Conservation (phyloP, 2,113 vertebrate genomes). For the Sarotherodon lohbergeri region DNA sequence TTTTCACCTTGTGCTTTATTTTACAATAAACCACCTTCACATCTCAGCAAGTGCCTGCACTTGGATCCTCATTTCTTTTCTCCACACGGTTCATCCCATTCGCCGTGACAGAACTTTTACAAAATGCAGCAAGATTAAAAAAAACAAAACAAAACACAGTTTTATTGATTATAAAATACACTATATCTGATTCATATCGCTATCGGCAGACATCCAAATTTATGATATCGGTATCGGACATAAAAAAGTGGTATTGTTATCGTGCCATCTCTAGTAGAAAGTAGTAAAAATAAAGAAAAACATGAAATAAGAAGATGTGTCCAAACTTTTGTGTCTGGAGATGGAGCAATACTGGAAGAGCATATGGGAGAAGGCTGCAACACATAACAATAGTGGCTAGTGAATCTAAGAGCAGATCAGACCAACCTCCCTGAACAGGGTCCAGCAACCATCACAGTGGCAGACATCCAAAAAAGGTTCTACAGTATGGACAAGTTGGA, state of each 20-base stretch:
- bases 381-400: background rate
- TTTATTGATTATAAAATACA: background rate
- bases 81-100: too few relatives aligned
- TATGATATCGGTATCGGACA: background rate
- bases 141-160: background rate
- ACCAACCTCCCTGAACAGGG: background rate
- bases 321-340: too few relatives aligned
- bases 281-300: background rate
- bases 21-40: too few relatives aligned
- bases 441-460: background rate
- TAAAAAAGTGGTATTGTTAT: background rate
- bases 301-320: too few relatives aligned
- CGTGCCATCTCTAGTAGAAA: background rate
- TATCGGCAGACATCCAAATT: background rate
- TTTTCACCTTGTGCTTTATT: too few relatives aligned
- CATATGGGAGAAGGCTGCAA: background rate
- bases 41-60: too few relatives aligned
- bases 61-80: too few relatives aligned
- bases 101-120: background rate
- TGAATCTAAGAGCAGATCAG: background rate
- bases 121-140: background rate
- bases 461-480: background rate
- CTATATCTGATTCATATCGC: background rate
- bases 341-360: background rate
- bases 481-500: background rate